These are phyloP conservation scores for Ophraella communa DNA, from an alignment of 2,888 invertebrate genomes.

Conservation along the genomic window DNA sequence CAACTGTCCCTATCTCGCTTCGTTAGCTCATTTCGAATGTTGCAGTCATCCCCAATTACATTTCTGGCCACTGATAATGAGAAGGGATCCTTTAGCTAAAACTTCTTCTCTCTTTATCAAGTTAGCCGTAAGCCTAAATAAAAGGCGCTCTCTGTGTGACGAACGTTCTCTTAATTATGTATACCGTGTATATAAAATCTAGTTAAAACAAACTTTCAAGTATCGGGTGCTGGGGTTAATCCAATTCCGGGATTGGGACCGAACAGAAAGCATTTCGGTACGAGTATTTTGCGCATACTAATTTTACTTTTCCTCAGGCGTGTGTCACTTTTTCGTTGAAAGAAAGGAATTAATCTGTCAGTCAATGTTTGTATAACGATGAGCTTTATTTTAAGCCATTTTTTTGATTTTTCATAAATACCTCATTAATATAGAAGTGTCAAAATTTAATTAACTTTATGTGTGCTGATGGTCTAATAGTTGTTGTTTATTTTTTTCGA, in stretches of 20 bases:
- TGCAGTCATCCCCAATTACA: conserved; percentile 31
- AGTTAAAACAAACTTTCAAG: conserved; percentile 39
- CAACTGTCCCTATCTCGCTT: conserved; percentile 25
- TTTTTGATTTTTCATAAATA: too few species aligned
- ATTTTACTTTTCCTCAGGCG: too few species aligned
- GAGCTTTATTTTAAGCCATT: too few species aligned
- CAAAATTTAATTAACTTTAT: too few species aligned
- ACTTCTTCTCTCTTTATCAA: conserved; percentile 37
- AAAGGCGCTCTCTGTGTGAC: conserved; percentile 36
- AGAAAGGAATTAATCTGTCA: too few species aligned
- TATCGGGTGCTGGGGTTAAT: conserved; percentile 36
- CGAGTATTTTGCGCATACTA: neutral
- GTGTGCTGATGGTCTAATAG: too few species aligned
- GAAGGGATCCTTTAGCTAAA: conserved; percentile 24
- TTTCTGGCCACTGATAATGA: conserved; percentile 26
- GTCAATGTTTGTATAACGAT: too few species aligned
- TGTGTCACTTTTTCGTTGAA: too few species aligned
- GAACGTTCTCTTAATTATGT: conserved; percentile 39
- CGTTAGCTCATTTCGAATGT: conserved; percentile 31
- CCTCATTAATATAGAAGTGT: too few species aligned
- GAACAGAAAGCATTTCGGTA: conserved; percentile 7
- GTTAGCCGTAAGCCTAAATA: conserved; percentile 36
- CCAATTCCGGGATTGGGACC: conserved; percentile 26
- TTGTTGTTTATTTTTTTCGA: too few species aligned
- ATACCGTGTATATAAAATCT: conserved; percentile 31